These are phyloP conservation scores for Cricetomys ansorgei DNA, from an alignment of 2,113 vertebrate genomes.

Conservation along the genomic window DNA sequence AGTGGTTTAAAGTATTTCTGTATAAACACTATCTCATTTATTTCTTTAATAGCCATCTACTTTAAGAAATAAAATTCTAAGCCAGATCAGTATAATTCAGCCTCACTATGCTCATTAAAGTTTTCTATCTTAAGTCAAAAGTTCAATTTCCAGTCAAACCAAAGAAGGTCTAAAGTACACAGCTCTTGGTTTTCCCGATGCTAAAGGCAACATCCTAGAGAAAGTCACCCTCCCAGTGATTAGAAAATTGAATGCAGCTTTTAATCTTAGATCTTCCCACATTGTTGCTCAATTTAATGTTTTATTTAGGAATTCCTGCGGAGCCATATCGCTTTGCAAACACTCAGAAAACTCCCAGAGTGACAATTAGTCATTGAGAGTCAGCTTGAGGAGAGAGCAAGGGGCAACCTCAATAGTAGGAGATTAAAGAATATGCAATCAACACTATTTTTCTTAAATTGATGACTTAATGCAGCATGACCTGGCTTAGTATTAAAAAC, in stretches of 20 bases:
- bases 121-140: slow-evolving; percentile 68
- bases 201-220: slow-evolving; percentile 52
- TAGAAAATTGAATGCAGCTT: slow-evolving; percentile 80
- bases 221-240: slow-evolving; percentile 69
- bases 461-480: slow-evolving; percentile 56
- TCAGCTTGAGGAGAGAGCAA: not conserved
- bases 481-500: slow-evolving; percentile 16
- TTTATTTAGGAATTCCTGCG: slow-evolving; percentile 67
- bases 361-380: slow-evolving; percentile 19
- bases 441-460: slow-evolving; percentile 52
- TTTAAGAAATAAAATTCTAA: not conserved
- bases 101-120: slow-evolving; percentile 33
- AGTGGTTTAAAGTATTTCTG: not conserved
- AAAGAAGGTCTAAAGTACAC: slow-evolving; percentile 66
- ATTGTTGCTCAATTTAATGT: slow-evolving; percentile 47
- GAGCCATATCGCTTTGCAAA: slow-evolving; percentile 18
- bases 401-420: not conserved
- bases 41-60: not conserved
- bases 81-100: not conserved
- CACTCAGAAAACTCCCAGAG: slow-evolving; percentile 38
- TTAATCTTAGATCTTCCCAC: slow-evolving; percentile 71
- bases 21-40: not conserved
- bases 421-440: slow-evolving; percentile 38
- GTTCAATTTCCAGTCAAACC: slow-evolving; percentile 75
- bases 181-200: slow-evolving; percentile 39